Evolutionary conservation across 2,797 vertebrate species (phyloP).

Genomic region (Alectoris magna): DNA sequence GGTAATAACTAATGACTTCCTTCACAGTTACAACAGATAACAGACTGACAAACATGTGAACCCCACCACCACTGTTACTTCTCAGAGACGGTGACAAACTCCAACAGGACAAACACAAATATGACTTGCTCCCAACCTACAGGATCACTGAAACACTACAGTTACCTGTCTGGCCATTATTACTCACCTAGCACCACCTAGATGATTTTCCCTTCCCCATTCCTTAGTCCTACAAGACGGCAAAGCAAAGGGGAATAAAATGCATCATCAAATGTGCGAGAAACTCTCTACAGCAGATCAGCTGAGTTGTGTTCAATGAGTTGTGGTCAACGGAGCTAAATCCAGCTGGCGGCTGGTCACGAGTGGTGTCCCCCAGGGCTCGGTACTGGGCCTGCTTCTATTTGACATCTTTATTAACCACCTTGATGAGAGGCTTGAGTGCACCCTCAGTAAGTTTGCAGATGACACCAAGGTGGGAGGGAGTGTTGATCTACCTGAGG

Average conservation of each 20-base stretch:
- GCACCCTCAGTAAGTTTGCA: no score
- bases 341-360: no score
- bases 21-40: neutral
- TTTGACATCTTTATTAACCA: no score
- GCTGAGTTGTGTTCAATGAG: neutral
- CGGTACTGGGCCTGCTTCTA: no score
- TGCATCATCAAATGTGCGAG: neutral
- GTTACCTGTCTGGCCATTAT: neutral
- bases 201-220: neutral
- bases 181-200: neutral
- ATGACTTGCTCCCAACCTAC: neutral
- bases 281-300: neutral
- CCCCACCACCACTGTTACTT: neutral
- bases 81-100: neutral
- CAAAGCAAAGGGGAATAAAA: accelerated
- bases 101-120: neutral
- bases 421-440: no score
- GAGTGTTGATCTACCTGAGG: no score
- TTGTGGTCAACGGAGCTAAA: no score
- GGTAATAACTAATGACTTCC: neutral
- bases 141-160: neutral
- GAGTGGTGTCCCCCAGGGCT: no score
- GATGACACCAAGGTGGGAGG: no score
- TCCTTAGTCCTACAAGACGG: neutral
- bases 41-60: neutral